Conservation (phyloP, 1,140 invertebrate species). For the Marisa cornuarietis region DNA sequence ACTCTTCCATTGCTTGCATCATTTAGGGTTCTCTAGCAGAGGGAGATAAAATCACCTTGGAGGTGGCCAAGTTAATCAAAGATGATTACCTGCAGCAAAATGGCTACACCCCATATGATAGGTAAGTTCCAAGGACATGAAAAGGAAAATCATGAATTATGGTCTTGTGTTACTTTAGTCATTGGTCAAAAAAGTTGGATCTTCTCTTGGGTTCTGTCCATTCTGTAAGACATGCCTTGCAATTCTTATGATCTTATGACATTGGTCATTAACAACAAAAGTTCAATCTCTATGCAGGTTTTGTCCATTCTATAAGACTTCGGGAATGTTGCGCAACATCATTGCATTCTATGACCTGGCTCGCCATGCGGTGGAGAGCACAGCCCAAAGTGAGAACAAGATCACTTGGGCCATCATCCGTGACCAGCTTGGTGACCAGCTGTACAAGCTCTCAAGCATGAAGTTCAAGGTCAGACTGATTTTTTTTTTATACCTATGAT, state of each 20-base stretch:
- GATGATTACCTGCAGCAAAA: slow-evolving; percentile 99
- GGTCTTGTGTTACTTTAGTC: too few relatives aligned
- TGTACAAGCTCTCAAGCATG: slow-evolving; percentile 99
- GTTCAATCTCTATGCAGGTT: slow-evolving; percentile 73
- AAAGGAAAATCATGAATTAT: too few relatives aligned
- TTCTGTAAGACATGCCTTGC: too few relatives aligned
- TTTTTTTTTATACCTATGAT: too few relatives aligned
- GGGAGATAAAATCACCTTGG: slow-evolving; percentile 98
- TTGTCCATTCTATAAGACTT: slow-evolving; percentile 99
- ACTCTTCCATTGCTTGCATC: not conserved
- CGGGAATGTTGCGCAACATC: slow-evolving; percentile 98
- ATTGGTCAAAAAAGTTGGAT: too few relatives aligned
- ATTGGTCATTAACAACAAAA: too few relatives aligned
- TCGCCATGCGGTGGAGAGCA: slow-evolving; percentile 97
- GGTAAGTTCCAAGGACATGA: slow-evolving; percentile 43
- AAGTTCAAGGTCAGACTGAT: slow-evolving; percentile 95
- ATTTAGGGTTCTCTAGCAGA: slow-evolving; percentile 90
- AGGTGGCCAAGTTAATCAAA: slow-evolving; percentile 97
- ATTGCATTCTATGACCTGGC: slow-evolving; percentile 99
- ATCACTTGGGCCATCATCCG: slow-evolving; percentile 98
- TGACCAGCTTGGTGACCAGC: slow-evolving; percentile 94
- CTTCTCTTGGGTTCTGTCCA: too few relatives aligned
- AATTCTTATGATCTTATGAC: too few relatives aligned
- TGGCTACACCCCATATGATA: slow-evolving; percentile 90
- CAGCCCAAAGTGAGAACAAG: slow-evolving; percentile 98